Percentiles rank a stretch among this genome's conserved stretches.
These are phyloP conservation scores for Sciurus vulgaris DNA, from an alignment of 2,797 vertebrate genomes.

Conservation along the genomic window DNA sequence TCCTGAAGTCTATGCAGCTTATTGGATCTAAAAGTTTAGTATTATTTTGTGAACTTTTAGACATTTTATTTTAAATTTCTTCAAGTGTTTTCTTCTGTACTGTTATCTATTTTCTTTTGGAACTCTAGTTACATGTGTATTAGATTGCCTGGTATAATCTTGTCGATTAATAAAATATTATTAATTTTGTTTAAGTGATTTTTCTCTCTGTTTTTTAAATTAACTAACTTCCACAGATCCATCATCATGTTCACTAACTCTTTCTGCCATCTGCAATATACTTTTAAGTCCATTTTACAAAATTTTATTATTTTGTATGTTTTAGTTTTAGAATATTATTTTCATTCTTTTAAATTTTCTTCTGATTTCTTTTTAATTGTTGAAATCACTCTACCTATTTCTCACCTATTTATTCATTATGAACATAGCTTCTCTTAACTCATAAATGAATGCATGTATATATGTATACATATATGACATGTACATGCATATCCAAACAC, in stretches of 20 bases:
- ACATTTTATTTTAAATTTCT: neutral
- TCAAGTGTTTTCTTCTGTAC: neutral
- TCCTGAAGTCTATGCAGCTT: neutral
- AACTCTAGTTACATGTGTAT: neutral
- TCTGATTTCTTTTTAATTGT: neutral
- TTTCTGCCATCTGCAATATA: neutral
- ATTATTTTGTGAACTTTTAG: neutral
- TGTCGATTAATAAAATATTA: neutral
- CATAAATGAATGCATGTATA: neutral
- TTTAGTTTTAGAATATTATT: neutral
- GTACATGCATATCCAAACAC: neutral
- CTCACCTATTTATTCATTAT: neutral
- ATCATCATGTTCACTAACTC: neutral
- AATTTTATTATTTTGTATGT: neutral
- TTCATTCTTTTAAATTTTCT: neutral
- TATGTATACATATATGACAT: neutral
- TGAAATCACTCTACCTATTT: neutral
- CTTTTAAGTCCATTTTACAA: neutral
- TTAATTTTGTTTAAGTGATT: neutral
- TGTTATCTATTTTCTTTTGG: neutral
- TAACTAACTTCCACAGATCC: neutral
- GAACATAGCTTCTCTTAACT: neutral
- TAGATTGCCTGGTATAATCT: neutral
- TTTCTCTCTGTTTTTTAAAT: neutral
- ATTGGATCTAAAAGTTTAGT: neutral